Percentiles rank a stretch among this genome's conserved stretches.
Conservation (phyloP, 2,113 vertebrate genomes). For the Pachypanchax playfairii region DNA sequence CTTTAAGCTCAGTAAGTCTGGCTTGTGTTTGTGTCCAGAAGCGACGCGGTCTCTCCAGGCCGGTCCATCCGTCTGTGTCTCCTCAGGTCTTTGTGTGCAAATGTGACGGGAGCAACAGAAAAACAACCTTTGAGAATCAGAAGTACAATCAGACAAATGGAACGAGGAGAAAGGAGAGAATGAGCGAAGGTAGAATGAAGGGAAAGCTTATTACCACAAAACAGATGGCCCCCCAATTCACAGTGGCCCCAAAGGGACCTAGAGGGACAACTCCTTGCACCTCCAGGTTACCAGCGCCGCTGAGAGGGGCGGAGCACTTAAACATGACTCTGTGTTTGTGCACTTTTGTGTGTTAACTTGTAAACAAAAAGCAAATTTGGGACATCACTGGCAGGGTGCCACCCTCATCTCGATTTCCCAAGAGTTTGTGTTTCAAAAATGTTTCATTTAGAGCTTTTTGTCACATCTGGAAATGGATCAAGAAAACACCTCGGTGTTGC, state of each 20-base stretch:
- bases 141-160: conserved; percentile 25
- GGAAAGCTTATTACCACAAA: conserved; percentile 82
- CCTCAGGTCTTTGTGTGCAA: conserved; percentile 24
- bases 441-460: conserved; percentile 44
- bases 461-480: conserved; percentile 27
- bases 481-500: conserved; percentile 3
- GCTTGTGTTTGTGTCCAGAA: conserved; percentile 47
- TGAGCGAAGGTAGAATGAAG: conserved; percentile 59
- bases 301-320: conserved; percentile 68
- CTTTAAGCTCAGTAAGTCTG: conserved; percentile 21
- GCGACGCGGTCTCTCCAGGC: background rate
- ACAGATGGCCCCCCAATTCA: conserved; percentile 84
- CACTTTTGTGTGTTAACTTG: conserved; percentile 74
- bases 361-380: conserved; percentile 73
- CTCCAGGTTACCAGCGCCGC: conserved; percentile 70
- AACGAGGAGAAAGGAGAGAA: conserved; percentile 24
- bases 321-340: conserved; percentile 66
- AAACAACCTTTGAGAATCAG: conserved; percentile 21
- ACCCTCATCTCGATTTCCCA: conserved; percentile 44
- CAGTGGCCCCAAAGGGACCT: conserved; percentile 69
- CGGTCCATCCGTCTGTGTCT: conserved; percentile 24
- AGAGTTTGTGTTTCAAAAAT: conserved; percentile 33
- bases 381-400: conserved; percentile 59
- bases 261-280: conserved; percentile 78
- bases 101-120: background rate